A percentile compares a stretch with the other conserved stretches of the same genome.
Evolutionary conservation across 2,888 invertebrate genomes (phyloP).

Genomic region (Aproaerema taeniolella): DNA sequence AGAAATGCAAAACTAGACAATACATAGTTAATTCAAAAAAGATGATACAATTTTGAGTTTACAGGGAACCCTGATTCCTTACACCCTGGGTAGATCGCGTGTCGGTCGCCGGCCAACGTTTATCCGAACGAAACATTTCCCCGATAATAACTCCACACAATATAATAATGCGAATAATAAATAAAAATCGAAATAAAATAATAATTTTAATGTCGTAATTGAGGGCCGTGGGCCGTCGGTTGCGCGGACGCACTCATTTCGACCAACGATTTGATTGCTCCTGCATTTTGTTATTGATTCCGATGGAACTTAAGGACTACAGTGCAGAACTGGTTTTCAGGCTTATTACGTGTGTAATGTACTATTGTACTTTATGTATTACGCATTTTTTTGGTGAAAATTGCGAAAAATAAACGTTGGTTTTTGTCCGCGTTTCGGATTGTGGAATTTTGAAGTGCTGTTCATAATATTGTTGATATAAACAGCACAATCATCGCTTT

Average conservation of each 20-base stretch:
- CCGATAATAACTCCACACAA: slow-evolving; percentile 77
- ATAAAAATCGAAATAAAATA: slow-evolving; percentile 77
- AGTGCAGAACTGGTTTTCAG: slow-evolving; percentile 39
- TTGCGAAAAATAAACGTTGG: too few relatives aligned
- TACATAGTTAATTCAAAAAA: too few relatives aligned
- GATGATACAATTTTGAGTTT: too few relatives aligned
- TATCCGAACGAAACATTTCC: slow-evolving; percentile 77
- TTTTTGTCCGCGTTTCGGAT: too few relatives aligned
- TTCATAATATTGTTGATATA: too few relatives aligned
- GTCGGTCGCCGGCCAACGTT: slow-evolving; percentile 60
- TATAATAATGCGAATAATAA: slow-evolving; percentile 78
- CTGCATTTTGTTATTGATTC: slow-evolving; percentile 53
- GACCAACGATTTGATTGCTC: slow-evolving; percentile 54
- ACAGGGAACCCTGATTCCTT: slow-evolving; percentile 47
- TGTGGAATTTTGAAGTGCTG: too few relatives aligned
- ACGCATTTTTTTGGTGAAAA: not conserved
- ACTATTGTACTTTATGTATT: slow-evolving; percentile 6
- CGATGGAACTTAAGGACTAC: slow-evolving; percentile 42
- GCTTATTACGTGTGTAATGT: slow-evolving; percentile 22
- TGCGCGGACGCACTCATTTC: slow-evolving; percentile 47
- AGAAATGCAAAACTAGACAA: too few relatives aligned
- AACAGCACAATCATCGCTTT: too few relatives aligned
- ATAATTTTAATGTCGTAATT: slow-evolving; percentile 77
- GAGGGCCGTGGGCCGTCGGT: slow-evolving; percentile 55
- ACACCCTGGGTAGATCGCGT: slow-evolving; percentile 50